Evolutionary conservation across 2,113 vertebrate species (phyloP).

Genomic region (Syngnathoides biaculeatus): DNA sequence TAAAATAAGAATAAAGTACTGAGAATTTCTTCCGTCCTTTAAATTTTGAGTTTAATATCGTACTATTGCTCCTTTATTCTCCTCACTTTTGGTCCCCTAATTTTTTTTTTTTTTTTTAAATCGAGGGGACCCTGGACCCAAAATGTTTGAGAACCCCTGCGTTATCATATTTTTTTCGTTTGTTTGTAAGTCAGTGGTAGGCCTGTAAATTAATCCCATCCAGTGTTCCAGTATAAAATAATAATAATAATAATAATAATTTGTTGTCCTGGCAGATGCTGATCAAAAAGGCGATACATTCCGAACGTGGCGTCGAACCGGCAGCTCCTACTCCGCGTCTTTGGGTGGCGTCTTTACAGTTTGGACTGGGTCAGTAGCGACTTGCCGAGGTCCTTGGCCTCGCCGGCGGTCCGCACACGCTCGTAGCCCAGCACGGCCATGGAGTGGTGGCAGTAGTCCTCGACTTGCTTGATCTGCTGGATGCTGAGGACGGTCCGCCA

Average conservation of each 20-base stretch:
- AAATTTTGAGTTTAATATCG: no score
- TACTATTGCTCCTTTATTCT: no score
- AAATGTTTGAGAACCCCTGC: neutral
- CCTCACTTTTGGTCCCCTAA: no score
- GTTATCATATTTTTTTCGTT: neutral
- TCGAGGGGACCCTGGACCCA: neutral
- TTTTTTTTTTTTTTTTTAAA: no score
- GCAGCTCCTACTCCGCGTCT: slow-evolving; percentile 56
- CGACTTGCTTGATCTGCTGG: slow-evolving; percentile 96
- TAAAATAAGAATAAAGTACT: no score
- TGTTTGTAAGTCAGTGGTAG: neutral
- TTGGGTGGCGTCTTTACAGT: slow-evolving; percentile 76
- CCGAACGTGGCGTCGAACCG: slow-evolving; percentile 49
- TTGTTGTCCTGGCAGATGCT: slow-evolving; percentile 50
- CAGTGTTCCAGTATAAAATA: slow-evolving; percentile 52
- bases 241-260: no score
- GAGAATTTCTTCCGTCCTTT: no score
- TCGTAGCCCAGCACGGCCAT: slow-evolving; percentile 94
- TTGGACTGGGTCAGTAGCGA: slow-evolving; percentile 85
- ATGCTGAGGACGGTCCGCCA: slow-evolving; percentile 94
- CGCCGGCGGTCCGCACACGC: slow-evolving; percentile 81
- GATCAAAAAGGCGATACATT: slow-evolving; percentile 65
- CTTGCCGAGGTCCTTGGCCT: slow-evolving; percentile 93
- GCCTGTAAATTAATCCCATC: slow-evolving; percentile 19
- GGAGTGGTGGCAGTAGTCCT: slow-evolving; percentile 93